Base-by-base conservation (phyloP, 1,140 invertebrate species). In the Lethrus apterus region DNA sequence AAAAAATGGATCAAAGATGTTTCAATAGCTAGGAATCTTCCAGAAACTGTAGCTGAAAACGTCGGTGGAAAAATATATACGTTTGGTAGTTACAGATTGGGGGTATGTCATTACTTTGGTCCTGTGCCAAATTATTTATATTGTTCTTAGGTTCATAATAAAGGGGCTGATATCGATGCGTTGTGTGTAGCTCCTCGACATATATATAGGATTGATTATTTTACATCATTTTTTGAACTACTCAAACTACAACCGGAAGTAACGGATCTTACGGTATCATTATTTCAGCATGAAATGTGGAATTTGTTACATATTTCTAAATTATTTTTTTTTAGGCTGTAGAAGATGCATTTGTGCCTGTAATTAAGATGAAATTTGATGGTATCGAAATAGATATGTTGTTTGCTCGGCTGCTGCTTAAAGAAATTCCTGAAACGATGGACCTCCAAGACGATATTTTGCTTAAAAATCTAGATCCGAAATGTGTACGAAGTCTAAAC, bases 301-400 rank as follows among this genome's bases (percentile, higher is more conserved):
- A 17, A 42, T 29, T 10, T 42, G 4, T 17, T 26, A n/a, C n/a
- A 7, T 29, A 17, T 3, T 26, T 29, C 7, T 17, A 38, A 10
- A 29, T 4, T 33, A 8, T 9, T 42, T 42, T 4, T 19, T 67
- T 73, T 34, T 63, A 87, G 78, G 82, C 91, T 1, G 93, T 99
- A 7, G 93, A 98, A 70, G 95, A 99, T 69, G 97, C 97, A 0
- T 99, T 92, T 75, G 97, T 99, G 43, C 97, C 97, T 13, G 93
- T 99, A 2, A 98, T 99, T 40, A 99, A 99, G 75, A 94, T 99
- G 89, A 92, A 91, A 63, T 98, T 98, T 71, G 90, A 96, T 75
- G 92, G 91, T 15, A 98, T 99, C 56, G 96, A 98, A 74, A 92
- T 97, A 50, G 97, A 99, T 78, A 88, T 99, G 81, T 67, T 98